phyloP scores from a whole-genome alignment of 2,113 vertebrate genomes.

The Labrus mixtus region DNA sequence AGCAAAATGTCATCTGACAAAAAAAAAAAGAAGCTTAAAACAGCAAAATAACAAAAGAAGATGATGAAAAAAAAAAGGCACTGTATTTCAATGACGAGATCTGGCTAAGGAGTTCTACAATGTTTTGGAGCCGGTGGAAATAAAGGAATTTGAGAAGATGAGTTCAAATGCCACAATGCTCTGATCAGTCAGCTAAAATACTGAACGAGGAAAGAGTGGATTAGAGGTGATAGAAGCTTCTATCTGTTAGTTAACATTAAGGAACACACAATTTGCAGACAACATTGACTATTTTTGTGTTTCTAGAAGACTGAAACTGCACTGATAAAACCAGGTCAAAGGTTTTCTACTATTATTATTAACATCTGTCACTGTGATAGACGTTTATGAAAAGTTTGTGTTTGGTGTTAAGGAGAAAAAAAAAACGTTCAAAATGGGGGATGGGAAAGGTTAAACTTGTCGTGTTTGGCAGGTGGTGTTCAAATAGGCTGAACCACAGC shows the following conservation, averaged over 20 bases:
- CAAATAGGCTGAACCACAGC: too few species aligned
- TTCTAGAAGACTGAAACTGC: slow-evolving; percentile 2
- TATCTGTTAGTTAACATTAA: neutral
- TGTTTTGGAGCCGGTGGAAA: slow-evolving; percentile 22
- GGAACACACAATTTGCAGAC: slow-evolving; percentile 5
- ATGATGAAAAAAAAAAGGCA: slow-evolving; percentile 42
- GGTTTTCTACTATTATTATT: neutral
- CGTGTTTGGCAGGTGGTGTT: too few species aligned
- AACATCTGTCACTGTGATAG: neutral
- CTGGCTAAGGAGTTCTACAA: slow-evolving; percentile 17
- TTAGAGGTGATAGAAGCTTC: slow-evolving; percentile 12
- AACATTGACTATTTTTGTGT: slow-evolving; percentile 3
- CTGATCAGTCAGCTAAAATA: slow-evolving; percentile 45
- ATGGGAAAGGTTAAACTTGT: too few species aligned
- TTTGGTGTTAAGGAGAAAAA: too few species aligned
- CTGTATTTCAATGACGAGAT: slow-evolving; percentile 56
- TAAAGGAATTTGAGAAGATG: slow-evolving; percentile 41
- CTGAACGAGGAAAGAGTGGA: slow-evolving; percentile 18
- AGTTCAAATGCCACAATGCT: slow-evolving; percentile 7
- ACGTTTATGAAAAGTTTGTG: neutral
- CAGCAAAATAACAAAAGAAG: slow-evolving; percentile 63
- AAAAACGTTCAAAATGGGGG: too few species aligned
- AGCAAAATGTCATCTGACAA: slow-evolving; percentile 77
- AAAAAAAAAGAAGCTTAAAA: slow-evolving; percentile 29
- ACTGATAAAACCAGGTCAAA: neutral